These are phyloP conservation scores for Leptocoma aspasia DNA, from an alignment of 2,113 vertebrate species.

Conservation along the genomic window DNA sequence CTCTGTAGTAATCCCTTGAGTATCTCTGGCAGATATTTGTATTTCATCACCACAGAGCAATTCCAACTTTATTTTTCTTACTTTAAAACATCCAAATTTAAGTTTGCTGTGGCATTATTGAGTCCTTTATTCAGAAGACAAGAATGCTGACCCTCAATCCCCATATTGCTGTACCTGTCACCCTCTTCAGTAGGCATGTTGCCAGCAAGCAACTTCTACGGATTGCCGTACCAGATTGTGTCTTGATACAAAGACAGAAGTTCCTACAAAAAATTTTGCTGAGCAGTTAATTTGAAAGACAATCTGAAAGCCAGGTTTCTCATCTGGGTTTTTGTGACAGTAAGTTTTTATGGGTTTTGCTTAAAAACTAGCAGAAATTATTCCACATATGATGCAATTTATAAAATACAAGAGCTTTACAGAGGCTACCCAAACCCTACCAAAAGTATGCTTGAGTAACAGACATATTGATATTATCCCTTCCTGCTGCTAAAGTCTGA, in stretches of 20 bases:
- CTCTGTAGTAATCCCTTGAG: not conserved
- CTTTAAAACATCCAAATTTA: not conserved
- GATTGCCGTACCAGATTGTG: rapidly evolving
- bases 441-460: not conserved
- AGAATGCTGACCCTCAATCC: not conserved
- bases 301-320: not conserved
- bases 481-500: not conserved
- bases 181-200: rapidly evolving
- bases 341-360: not conserved
- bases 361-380: not conserved
- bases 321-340: not conserved
- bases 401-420: not conserved
- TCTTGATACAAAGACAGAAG: not conserved
- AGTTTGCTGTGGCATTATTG: not conserved
- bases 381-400: not conserved
- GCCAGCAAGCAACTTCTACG: not conserved
- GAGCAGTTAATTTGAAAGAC: not conserved
- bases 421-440: not conserved
- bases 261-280: not conserved
- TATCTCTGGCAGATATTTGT: not conserved
- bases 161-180: rapidly evolving
- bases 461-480: not conserved
- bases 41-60: not conserved
- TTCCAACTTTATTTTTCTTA: not conserved
- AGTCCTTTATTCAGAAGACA: not conserved